Conservation (phyloP, 2,113 vertebrate species). For the Otolemur garnettii region DNA sequence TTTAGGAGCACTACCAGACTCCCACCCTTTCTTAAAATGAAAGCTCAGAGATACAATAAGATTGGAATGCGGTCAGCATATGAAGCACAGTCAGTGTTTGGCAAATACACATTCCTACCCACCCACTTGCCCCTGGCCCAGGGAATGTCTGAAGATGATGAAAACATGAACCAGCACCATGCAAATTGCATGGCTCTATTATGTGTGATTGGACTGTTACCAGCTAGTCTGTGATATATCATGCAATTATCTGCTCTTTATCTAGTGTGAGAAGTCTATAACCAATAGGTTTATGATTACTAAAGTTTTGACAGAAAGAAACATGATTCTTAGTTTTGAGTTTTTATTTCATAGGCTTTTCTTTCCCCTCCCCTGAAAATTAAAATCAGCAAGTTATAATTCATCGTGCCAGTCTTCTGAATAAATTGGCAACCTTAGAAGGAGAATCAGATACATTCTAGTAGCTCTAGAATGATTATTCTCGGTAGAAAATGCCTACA, state of each 20-base stretch:
- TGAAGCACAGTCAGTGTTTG: neutral
- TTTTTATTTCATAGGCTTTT: neutral
- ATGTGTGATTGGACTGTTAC: neutral
- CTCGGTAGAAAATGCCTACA: neutral
- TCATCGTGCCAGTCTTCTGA: neutral
- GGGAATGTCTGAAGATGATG: neutral
- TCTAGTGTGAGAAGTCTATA: neutral
- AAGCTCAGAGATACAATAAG: neutral
- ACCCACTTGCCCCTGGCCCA: too few relatives aligned
- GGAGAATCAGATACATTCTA: neutral
- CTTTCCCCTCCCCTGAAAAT: neutral
- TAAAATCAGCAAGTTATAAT: neutral
- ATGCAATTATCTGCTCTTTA: neutral
- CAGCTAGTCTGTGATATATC: neutral
- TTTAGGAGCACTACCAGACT: neutral
- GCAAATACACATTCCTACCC: neutral
- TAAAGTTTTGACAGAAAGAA: neutral
- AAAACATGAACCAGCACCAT: neutral
- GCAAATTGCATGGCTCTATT: neutral
- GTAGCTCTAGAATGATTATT: neutral
- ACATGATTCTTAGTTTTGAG: neutral
- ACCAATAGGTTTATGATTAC: neutral
- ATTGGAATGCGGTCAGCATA: neutral
- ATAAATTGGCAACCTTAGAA: neutral
- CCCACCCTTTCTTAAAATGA: neutral